Evolutionary conservation across 2,888 invertebrate genomes (phyloP).

Genomic region (Ceriagrion tenellum): DNA sequence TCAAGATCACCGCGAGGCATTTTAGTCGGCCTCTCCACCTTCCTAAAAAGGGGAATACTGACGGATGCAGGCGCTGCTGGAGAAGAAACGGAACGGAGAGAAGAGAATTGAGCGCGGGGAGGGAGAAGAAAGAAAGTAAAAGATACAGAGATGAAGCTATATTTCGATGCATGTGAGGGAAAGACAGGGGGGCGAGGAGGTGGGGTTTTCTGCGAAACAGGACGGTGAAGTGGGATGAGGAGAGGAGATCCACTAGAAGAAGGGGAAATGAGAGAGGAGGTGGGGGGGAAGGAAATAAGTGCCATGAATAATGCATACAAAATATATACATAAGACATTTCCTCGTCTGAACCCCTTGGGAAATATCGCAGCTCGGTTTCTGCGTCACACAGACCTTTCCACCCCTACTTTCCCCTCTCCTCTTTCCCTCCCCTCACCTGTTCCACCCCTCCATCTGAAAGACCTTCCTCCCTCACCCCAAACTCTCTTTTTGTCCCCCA

Average conservation of each 20-base stretch:
- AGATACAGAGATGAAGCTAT: neutral
- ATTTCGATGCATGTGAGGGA: neutral
- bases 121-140: neutral
- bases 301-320: conserved; percentile 65
- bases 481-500: neutral
- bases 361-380: conserved; percentile 64
- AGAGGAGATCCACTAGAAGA: too few species aligned
- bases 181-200: neutral
- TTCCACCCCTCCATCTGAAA: neutral
- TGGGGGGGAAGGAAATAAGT: conserved; percentile 29
- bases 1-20: neutral
- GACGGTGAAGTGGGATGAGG: neutral
- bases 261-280: neutral
- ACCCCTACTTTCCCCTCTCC: too few species aligned
- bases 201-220: neutral
- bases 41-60: too few species aligned
- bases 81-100: too few species aligned
- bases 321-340: conserved; percentile 66
- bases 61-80: too few species aligned
- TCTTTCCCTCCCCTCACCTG: neutral
- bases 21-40: neutral
- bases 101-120: neutral
- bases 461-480: neutral
- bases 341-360: conserved; percentile 52
- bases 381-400: neutral